Evolutionary conservation across 2,888 invertebrate genomes (phyloP).

Genomic region (Clunio marinus): DNA sequence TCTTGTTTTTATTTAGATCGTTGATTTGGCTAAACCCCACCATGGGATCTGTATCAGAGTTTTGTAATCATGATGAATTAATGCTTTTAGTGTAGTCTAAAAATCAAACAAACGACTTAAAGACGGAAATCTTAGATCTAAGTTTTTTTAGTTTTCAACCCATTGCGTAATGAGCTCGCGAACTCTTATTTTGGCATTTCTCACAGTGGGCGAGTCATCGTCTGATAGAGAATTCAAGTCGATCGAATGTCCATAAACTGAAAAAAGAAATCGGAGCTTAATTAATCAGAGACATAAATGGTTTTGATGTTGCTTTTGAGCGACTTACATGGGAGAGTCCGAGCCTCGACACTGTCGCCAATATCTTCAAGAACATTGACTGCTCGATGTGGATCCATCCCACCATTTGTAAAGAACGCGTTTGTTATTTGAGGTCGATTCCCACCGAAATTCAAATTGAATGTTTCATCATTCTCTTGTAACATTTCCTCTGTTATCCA

Average conservation of each 20-base stretch:
- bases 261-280: background rate
- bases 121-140: background rate
- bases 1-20: background rate
- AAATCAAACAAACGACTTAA: background rate
- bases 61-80: background rate
- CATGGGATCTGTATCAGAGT: background rate
- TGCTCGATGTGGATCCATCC: background rate
- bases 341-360: background rate
- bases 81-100: too few species aligned
- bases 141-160: background rate
- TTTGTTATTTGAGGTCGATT: background rate
- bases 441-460: background rate
- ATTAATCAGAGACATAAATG: background rate
- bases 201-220: background rate
- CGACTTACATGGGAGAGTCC: background rate
- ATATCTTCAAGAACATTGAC: background rate
- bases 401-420: conserved; percentile 9
- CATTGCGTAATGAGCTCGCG: conserved; percentile 12
- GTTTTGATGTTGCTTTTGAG: background rate
- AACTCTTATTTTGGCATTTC: conserved; percentile 7
- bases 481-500: background rate
- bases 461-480: background rate
- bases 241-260: conserved; percentile 6
- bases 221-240: background rate
- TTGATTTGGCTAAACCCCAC: background rate